Evolutionary conservation across 2,797 vertebrate species (phyloP).

Genomic region (Emydoidea blandingii): DNA sequence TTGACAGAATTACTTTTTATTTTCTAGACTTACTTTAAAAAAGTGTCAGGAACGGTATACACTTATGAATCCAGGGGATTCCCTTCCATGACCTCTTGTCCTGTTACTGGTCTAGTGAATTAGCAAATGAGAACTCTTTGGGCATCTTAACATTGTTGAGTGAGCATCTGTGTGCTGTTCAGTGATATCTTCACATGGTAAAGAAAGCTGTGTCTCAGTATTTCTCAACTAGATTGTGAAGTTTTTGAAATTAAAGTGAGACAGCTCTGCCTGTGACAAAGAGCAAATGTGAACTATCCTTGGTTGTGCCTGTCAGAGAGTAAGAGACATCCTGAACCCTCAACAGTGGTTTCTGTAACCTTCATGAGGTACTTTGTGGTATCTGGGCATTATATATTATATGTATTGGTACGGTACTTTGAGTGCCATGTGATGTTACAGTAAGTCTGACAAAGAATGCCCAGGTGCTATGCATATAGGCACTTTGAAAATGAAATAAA

Average conservation of each 20-base stretch:
- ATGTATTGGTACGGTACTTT: neutral
- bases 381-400: neutral
- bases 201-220: neutral
- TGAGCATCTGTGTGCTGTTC: neutral
- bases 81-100: neutral
- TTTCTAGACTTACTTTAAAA: neutral
- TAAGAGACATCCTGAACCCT: neutral
- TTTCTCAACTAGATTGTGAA: neutral
- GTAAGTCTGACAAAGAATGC: neutral
- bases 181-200: neutral
- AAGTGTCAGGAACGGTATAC: neutral
- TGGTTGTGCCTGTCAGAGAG: fast-evolving
- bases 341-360: neutral
- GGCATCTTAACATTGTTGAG: neutral
- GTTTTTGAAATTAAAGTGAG: neutral
- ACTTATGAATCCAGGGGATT: neutral
- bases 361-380: neutral
- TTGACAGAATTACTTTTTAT: neutral
- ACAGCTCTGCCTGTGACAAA: neutral
- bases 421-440: neutral
- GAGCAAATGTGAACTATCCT: neutral
- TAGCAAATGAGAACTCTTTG: neutral
- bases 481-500: neutral
- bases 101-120: neutral
- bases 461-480: neutral